phyloP scores from a whole-genome alignment of 2,113 vertebrate species.

The Periophthalmodon schlosseri region DNA sequence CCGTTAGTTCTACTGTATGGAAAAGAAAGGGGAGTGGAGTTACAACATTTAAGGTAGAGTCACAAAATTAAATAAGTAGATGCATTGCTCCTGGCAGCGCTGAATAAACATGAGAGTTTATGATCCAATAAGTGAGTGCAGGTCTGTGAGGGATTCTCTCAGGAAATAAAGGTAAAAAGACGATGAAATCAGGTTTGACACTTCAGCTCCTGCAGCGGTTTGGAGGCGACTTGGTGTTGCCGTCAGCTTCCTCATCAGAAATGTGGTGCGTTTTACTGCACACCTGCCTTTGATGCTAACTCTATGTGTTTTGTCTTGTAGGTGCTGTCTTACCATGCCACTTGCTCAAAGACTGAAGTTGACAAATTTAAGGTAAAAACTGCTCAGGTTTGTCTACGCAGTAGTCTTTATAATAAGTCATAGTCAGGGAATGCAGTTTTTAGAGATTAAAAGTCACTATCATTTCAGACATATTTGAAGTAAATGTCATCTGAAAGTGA shows the following conservation, averaged over 20 bases:
- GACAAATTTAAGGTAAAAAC: conserved; percentile 98
- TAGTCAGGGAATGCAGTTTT: not conserved
- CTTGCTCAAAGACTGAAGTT: conserved; percentile 97
- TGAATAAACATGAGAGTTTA: conserved; percentile 75
- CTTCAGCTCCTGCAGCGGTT: conserved; percentile 35
- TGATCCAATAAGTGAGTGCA: conserved; percentile 71
- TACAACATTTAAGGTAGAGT: conserved; percentile 21
- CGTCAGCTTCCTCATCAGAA: conserved; percentile 35
- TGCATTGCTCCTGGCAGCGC: conserved; percentile 54
- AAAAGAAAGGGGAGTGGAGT: conserved; percentile 20
- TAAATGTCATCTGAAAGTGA: not conserved
- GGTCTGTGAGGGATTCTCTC: conserved; percentile 63
- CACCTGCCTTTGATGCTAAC: conserved; percentile 21
- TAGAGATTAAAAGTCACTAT: conserved; percentile 25
- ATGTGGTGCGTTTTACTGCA: conserved; percentile 13
- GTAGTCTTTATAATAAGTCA: conserved; percentile 6
- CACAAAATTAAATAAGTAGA: conserved; percentile 48
- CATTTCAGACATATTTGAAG: not conserved
- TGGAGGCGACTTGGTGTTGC: conserved; percentile 16
- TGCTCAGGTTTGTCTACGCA: conserved; percentile 11
- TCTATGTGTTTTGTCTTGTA: conserved; percentile 70
- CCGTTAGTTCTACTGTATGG: conserved; percentile 37
- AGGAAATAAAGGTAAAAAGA: conserved; percentile 51
- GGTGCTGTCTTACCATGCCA: conserved; percentile 98
- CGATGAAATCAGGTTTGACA: conserved; percentile 55